Evolutionary conservation across 2,113 vertebrate species (phyloP), one percentile per base, ranked within the genome.

Genomic region (Ctenomys sociabilis): DNA sequence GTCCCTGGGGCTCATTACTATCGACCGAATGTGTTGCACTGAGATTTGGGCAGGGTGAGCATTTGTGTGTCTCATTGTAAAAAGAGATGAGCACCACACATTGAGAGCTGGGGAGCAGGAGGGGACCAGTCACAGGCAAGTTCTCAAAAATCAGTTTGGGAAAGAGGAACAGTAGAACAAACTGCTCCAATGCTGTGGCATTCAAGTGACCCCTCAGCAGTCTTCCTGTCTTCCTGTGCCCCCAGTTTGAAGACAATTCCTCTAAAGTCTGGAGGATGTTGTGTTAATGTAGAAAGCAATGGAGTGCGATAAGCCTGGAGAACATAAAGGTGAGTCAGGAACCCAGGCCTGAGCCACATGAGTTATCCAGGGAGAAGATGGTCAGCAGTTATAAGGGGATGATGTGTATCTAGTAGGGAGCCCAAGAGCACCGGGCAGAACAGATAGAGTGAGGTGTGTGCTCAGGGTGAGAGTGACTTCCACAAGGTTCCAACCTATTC

Each of bases 341-440:
- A 75, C 45, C 37, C 24, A 83, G n/a, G 52, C 49, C 7, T 11
- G 26, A 19, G 32, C 32, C 45, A 73, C 0, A 84, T 26, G 4
- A 43, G 24, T 57, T 37, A 86, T 30, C 4, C 43, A 11, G 37
- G 32, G 5, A 35, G 9, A 88, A 13, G 28, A 45, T 3, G n/a
- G 22, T 17, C 37, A 9, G 6, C 30, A 61, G 11, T 57, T 77
- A 52, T 8, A 64, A 75, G 68, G 61, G 26, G 21, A 88, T 32
- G 1, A 17, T 4, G 61, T 1, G 26, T 45, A 24, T 14, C 26
- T 1, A 8, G 3, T 12, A 86, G 10, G 1, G 1, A 90, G 57
- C 11, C 57, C 7, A 63, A 66, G 30, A 26, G 0, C 14, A n/a
- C 19, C 40, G 26, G 75, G 5, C 19, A 52, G 10, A 45, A 43